These are phyloP conservation scores for Antigone vipio DNA, from an alignment of 2,113 vertebrate genomes.

Conservation along the genomic window DNA sequence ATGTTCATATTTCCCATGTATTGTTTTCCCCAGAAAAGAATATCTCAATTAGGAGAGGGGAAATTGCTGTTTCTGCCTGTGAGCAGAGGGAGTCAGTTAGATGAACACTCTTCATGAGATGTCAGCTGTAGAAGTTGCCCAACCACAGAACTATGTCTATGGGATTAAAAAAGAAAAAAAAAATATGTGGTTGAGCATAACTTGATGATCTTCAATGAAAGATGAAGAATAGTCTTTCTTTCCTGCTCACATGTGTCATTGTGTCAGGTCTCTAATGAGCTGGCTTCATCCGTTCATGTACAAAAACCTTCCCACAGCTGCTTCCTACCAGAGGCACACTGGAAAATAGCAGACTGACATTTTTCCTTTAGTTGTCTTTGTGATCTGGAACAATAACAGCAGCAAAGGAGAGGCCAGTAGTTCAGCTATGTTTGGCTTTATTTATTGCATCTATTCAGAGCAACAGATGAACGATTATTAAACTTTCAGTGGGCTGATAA, in stretches of 20 bases:
- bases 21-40: neutral
- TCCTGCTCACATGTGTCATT: slow-evolving; percentile 32
- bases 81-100: neutral
- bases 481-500: neutral
- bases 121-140: neutral
- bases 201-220: neutral
- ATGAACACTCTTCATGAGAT: rapidly evolving
- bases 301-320: slow-evolving; percentile 53
- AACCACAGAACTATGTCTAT: neutral
- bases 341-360: slow-evolving; percentile 56
- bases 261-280: slow-evolving; percentile 50
- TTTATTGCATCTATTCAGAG: slow-evolving; percentile 21
- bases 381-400: neutral
- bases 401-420: neutral
- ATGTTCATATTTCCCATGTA: neutral
- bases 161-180: neutral
- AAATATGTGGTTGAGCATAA: neutral
- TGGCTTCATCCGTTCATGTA: slow-evolving; percentile 31
- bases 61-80: neutral
- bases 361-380: slow-evolving; percentile 48
- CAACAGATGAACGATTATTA: neutral
- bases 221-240: neutral
- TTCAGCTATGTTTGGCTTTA: neutral
- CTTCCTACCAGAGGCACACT: slow-evolving; percentile 56
- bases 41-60: neutral